A percentile compares a stretch with the other conserved stretches of the same genome.
Conservation (phyloP, 2,113 vertebrate genomes). For the Oreochromis spilurus region DNA sequence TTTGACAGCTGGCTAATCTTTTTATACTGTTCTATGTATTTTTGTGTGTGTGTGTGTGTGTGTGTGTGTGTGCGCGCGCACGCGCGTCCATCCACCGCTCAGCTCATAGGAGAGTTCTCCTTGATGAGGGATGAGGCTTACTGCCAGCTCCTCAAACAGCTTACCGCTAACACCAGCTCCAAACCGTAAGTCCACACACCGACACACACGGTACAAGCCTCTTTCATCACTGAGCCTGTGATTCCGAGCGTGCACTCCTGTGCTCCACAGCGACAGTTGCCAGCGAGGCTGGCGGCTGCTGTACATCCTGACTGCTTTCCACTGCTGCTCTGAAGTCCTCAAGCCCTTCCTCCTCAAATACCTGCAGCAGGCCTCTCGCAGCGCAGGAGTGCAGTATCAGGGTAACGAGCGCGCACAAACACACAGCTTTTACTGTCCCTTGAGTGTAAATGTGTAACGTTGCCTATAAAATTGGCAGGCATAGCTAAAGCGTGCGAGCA, state of each 20-base stretch:
- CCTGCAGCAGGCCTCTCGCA: slow-evolving; percentile 76
- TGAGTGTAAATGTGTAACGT: not conserved
- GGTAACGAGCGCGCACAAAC: slow-evolving; percentile 67
- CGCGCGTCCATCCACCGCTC: not conserved
- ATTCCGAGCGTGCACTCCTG: not conserved
- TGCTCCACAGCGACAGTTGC: slow-evolving; percentile 86
- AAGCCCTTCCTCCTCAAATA: slow-evolving; percentile 81
- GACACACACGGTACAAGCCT: not conserved
- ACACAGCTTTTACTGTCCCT: not conserved
- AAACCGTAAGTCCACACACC: slow-evolving; percentile 79
- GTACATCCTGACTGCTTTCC: slow-evolving; percentile 86
- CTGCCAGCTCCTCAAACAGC: slow-evolving; percentile 93
- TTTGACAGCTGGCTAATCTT: not conserved
- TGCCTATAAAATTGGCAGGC: slow-evolving; percentile 58
- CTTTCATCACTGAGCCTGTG: not conserved
- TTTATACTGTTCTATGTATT: not conserved
- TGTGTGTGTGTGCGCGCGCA: not conserved
- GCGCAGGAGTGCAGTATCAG: slow-evolving; percentile 81
- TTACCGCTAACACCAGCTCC: slow-evolving; percentile 88
- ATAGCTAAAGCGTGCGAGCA: slow-evolving; percentile 92
- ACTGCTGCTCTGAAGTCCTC: slow-evolving; percentile 87
- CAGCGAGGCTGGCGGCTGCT: slow-evolving; percentile 93
- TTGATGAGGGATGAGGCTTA: slow-evolving; percentile 90
- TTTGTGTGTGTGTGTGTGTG: not conserved
- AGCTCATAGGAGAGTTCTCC: slow-evolving; percentile 85